Conservation (phyloP, 2,113 vertebrate genomes). For the Platanista minor region DNA sequence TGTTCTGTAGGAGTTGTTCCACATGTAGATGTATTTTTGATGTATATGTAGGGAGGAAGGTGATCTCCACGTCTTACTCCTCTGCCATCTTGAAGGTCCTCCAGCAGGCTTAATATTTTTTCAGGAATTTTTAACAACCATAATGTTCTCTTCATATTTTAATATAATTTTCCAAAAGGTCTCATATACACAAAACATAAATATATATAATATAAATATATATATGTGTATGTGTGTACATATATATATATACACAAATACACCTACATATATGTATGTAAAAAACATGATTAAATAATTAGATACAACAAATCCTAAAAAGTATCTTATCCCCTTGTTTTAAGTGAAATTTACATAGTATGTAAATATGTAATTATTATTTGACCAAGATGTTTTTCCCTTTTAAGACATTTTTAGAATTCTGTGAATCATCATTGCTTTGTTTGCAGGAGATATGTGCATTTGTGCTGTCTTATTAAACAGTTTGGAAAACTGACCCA, state of each 20-base stretch:
- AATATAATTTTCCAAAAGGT: background rate
- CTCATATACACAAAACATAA: background rate
- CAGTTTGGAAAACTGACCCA: constrained; percentile 68
- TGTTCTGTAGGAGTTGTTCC: too few relatives aligned
- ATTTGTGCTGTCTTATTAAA: constrained; percentile 59
- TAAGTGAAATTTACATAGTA: background rate
- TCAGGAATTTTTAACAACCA: background rate
- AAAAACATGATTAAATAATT: background rate
- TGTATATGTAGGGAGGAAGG: too few relatives aligned
- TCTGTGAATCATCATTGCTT: background rate
- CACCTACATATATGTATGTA: background rate
- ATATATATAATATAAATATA: background rate
- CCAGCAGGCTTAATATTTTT: background rate
- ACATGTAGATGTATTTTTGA: too few relatives aligned
- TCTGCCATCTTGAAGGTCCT: too few relatives aligned
- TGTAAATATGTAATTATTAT: background rate
- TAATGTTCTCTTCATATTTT: background rate
- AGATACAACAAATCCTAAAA: background rate
- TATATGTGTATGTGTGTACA: background rate
- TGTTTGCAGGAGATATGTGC: background rate
- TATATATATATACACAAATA: background rate
- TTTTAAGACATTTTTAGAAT: background rate
- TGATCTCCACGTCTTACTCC: too few relatives aligned
- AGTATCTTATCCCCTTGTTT: background rate
- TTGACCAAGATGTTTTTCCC: background rate